Evolutionary conservation across 1,140 invertebrate species (phyloP).

Genomic region (Caligus rogercresseyi): DNA sequence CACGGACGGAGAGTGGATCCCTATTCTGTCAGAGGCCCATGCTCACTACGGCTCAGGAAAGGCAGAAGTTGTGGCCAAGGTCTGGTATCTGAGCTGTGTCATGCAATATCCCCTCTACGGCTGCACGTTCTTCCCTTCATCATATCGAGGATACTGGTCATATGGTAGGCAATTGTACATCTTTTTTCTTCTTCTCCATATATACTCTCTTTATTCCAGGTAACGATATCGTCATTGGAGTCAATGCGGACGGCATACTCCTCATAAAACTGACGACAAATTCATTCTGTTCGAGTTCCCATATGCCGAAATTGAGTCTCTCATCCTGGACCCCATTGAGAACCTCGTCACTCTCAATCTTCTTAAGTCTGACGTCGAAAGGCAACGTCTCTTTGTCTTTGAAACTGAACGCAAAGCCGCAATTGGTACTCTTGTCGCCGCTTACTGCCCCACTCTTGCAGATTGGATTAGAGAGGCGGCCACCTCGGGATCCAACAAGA

Average conservation of each 20-base stretch:
- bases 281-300: conserved; percentile 71
- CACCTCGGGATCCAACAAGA: conserved; percentile 23
- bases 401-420: conserved; percentile 72
- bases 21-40: conserved; percentile 66
- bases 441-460: conserved; percentile 65
- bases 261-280: conserved; percentile 71
- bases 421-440: conserved; percentile 76
- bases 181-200: conserved; percentile 18
- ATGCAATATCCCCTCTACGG: conserved; percentile 94
- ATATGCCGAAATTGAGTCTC: conserved; percentile 70
- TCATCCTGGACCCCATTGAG: conserved; percentile 74
- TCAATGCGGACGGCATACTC: conserved; percentile 76
- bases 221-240: conserved; percentile 50
- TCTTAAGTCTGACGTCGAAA: conserved; percentile 42
- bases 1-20: conserved; percentile 35
- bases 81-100: conserved; percentile 80
- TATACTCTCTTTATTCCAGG: conserved; percentile 25
- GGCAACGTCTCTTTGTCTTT: conserved; percentile 77
- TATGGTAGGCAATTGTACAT: conserved; percentile 11
- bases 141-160: conserved; percentile 25
- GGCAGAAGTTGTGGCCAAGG: conserved; percentile 74
- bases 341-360: conserved; percentile 67
- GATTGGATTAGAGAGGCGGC: conserved; percentile 69
- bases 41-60: conserved; percentile 74
- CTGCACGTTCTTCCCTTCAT: conserved; percentile 76